Evolutionary conservation across 2,113 vertebrate species (phyloP).

Genomic region (Pituophis catenifer): DNA sequence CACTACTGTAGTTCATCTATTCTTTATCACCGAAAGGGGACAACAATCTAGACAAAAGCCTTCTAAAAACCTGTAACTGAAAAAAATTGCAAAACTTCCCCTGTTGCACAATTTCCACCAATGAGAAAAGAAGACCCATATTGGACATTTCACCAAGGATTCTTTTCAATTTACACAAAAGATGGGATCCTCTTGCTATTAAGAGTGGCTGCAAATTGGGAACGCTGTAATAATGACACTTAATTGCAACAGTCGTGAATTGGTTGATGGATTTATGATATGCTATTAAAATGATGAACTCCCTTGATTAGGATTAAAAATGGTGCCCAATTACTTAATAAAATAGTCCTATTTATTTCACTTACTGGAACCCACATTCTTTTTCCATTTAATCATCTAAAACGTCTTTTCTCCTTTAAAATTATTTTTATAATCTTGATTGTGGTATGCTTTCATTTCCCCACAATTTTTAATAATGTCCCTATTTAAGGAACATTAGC

Average conservation of each 20-base stretch:
- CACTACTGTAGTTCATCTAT: too few relatives aligned
- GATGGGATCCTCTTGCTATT: neutral
- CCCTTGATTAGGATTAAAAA: neutral
- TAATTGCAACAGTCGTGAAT: neutral
- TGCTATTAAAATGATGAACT: neutral
- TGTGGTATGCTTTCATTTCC: neutral
- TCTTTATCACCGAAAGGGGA: neutral
- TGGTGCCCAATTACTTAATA: neutral
- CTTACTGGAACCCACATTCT: neutral
- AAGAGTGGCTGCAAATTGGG: neutral
- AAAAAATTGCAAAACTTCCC: neutral
- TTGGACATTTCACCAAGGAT: neutral
- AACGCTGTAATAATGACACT: neutral
- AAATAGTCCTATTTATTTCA: neutral
- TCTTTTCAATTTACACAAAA: neutral
- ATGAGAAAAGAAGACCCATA: neutral
- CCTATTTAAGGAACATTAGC: neutral
- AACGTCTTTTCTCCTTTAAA: neutral
- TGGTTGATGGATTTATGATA: neutral
- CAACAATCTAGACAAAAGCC: neutral
- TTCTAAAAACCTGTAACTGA: neutral
- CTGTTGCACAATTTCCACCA: neutral
- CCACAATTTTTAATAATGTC: neutral
- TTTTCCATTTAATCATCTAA: neutral
- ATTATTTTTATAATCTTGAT: neutral